Conservation (phyloP, 1,140 invertebrate species). For the Plodia interpunctella region DNA sequence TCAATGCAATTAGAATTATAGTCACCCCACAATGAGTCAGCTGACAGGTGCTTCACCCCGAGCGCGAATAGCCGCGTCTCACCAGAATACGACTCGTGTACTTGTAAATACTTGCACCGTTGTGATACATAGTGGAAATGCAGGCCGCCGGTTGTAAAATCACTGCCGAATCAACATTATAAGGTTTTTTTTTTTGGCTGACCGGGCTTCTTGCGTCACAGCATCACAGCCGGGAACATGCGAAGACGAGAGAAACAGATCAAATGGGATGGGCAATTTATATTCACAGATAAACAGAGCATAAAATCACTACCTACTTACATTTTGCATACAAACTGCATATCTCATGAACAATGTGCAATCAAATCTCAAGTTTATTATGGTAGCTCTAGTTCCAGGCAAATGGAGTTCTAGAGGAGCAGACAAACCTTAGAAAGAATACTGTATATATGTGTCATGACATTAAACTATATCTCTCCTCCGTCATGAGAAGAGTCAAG, state of each 20-base stretch:
- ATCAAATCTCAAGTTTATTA: neutral
- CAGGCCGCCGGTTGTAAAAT: too few species aligned
- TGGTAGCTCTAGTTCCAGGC: neutral
- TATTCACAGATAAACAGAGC: neutral
- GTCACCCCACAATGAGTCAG: constrained; percentile 9
- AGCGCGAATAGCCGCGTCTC: neutral
- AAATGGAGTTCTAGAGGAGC: too few species aligned
- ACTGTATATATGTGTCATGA: too few species aligned
- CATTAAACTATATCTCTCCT: too few species aligned
- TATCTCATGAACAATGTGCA: neutral
- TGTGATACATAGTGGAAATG: too few species aligned
- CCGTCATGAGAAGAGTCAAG: too few species aligned
- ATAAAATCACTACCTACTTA: neutral
- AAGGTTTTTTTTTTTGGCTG: too few species aligned
- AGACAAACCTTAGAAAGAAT: too few species aligned
- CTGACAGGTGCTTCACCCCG: constrained; percentile 10
- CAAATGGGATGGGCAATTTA: neutral
- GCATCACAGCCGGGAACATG: neutral
- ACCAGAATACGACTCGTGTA: neutral
- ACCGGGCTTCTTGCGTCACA: too few species aligned
- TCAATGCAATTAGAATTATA: neutral
- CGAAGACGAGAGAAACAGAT: too few species aligned
- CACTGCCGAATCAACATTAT: too few species aligned
- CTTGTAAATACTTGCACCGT: too few species aligned
- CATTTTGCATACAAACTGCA: neutral